A percentile compares a stretch with the other conserved stretches of the same genome.
Conservation (phyloP, 1,140 invertebrate species). For the Magallana gigas region DNA sequence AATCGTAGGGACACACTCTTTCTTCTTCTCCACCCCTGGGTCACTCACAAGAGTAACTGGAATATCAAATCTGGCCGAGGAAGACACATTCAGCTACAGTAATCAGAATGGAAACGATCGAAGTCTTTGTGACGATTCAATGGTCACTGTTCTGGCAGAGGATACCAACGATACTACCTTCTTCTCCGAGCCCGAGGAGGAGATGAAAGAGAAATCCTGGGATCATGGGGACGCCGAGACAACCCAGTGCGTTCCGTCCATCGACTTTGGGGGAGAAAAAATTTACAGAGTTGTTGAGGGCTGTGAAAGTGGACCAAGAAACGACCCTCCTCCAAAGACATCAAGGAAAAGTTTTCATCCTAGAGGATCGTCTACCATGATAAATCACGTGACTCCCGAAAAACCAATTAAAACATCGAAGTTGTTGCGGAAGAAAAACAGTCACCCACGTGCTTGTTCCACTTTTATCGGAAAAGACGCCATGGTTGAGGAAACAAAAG, state of each 20-base stretch:
- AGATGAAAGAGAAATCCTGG: neutral
- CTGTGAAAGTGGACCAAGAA: neutral
- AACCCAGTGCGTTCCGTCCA: neutral
- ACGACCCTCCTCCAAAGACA: neutral
- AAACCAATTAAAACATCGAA: neutral
- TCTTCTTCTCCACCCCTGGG: slow-evolving; percentile 50
- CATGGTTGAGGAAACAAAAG: neutral
- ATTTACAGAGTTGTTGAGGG: slow-evolving; percentile 7
- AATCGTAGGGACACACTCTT: slow-evolving; percentile 55
- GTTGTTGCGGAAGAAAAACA: neutral
- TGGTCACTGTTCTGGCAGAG: neutral
- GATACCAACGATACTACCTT: neutral
- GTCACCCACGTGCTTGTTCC: slow-evolving; percentile 17
- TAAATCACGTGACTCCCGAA: neutral
- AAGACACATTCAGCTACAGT: slow-evolving; percentile 6
- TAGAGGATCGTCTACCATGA: neutral
- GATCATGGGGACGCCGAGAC: neutral
- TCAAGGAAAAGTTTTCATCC: neutral
- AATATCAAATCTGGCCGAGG: slow-evolving; percentile 49
- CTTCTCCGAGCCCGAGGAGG: neutral
- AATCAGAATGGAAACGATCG: neutral
- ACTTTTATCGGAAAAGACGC: slow-evolving; percentile 2
- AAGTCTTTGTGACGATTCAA: neutral
- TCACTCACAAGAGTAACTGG: slow-evolving; percentile 57
- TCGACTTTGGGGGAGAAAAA: neutral